Conservation (phyloP, 2,888 invertebrate species). For the Luperina testacea region DNA sequence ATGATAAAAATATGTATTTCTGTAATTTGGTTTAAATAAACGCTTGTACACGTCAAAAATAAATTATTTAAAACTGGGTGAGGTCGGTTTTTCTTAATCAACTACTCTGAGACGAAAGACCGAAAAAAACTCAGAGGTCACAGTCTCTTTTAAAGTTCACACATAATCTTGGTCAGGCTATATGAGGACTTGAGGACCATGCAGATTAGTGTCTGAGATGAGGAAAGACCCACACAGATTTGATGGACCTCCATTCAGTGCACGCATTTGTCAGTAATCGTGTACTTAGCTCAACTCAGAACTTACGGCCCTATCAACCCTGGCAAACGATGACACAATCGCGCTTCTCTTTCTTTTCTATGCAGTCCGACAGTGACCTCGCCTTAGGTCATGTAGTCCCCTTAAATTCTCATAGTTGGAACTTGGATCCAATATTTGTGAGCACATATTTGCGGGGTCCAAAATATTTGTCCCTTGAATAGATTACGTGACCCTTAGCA, state of each 20-base stretch:
- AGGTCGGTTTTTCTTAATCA: too few species aligned
- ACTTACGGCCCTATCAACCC: not conserved
- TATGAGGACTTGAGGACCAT: not conserved
- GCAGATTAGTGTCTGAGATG: not conserved
- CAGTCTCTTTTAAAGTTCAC: not conserved
- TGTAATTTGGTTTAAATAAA: not conserved
- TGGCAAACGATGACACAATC: not conserved
- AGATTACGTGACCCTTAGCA: constrained; percentile 31
- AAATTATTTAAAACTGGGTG: not conserved
- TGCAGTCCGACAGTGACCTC: too few species aligned
- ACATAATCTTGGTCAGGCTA: not conserved
- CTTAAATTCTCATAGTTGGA: not conserved
- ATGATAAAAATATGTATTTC: not conserved
- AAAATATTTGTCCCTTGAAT: constrained; percentile 42
- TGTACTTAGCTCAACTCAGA: not conserved
- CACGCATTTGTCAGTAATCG: not conserved
- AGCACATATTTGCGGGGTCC: constrained; percentile 7
- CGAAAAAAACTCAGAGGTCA: not conserved
- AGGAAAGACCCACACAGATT: not conserved
- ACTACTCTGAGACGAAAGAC: too few species aligned
- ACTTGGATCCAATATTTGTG: constrained; percentile 19
- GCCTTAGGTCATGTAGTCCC: too few species aligned
- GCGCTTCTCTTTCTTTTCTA: too few species aligned
- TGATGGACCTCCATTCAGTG: not conserved
- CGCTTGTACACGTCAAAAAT: not conserved